Evolutionary conservation across 1,140 invertebrate genomes (phyloP).

Genomic region (Brachionus asplanchnoidis): DNA sequence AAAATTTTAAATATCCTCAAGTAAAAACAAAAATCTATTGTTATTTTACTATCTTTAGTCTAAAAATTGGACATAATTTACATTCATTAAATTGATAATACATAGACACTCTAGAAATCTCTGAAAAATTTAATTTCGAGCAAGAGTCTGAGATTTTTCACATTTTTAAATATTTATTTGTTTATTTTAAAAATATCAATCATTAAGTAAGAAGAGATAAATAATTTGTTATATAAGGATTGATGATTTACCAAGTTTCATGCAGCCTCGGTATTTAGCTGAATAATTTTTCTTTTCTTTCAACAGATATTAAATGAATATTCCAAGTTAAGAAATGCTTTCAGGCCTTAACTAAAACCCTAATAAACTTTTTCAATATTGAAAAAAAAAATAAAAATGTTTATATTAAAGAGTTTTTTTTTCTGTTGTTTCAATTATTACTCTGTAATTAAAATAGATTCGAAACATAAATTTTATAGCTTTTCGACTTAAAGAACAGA

Average conservation of each 20-base stretch:
- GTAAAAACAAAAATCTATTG: not conserved
- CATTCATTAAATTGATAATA: not conserved
- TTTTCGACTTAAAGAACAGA: not conserved
- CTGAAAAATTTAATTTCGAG: not conserved
- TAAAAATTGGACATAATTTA: not conserved
- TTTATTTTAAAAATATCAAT: not conserved
- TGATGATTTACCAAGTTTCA: not conserved
- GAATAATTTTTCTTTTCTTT: not conserved
- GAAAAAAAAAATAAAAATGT: not conserved
- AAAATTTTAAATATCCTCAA: not conserved
- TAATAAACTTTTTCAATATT: not conserved
- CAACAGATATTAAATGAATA: not conserved
- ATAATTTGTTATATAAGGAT: not conserved
- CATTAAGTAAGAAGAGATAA: not conserved
- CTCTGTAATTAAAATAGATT: not conserved
- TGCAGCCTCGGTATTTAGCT: not conserved
- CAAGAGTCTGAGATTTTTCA: not conserved
- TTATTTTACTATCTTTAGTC: not conserved
- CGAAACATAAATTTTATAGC: conserved; percentile 2
- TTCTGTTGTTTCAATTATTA: not conserved
- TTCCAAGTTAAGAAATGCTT: not conserved
- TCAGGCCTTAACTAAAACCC: not conserved
- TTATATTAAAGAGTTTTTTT: not conserved
- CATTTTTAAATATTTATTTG: not conserved
- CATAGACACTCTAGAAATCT: not conserved